These are phyloP conservation scores for Lanius collurio DNA, from an alignment of 2,113 vertebrate genomes.

Conservation along the genomic window DNA sequence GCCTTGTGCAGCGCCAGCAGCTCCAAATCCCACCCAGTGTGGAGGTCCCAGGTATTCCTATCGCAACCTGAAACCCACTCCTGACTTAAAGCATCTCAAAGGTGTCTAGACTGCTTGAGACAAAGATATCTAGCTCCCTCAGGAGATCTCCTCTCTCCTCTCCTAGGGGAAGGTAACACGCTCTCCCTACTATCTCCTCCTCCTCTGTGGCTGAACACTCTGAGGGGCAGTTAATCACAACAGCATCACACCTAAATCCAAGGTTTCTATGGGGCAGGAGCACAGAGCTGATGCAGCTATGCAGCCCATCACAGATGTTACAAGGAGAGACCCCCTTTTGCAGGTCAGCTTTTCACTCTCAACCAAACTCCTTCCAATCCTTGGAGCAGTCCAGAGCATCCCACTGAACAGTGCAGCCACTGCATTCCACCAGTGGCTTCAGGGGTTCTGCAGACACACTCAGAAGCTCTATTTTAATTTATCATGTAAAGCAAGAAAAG, in stretches of 20 bases:
- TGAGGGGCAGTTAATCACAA: background rate
- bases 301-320: background rate
- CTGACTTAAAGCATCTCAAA: background rate
- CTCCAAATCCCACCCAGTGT: background rate
- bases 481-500: background rate
- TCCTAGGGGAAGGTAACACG: background rate
- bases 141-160: background rate
- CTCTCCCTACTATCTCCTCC: background rate
- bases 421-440: background rate
- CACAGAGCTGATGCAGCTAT: background rate
- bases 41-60: background rate
- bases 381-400: background rate
- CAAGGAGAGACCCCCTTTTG: rapidly evolving
- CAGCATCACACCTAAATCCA: background rate
- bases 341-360: background rate
- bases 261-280: background rate
- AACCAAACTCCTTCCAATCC: background rate
- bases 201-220: background rate
- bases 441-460: background rate
- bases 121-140: background rate
- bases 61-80: background rate
- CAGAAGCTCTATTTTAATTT: background rate
- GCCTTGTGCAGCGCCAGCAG: background rate
- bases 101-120: background rate
- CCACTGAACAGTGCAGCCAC: background rate